A percentile compares a stretch with the other conserved stretches of the same genome.
phyloP scores from a whole-genome alignment of 1,140 invertebrate genomes.

The Ruditapes philippinarum region DNA sequence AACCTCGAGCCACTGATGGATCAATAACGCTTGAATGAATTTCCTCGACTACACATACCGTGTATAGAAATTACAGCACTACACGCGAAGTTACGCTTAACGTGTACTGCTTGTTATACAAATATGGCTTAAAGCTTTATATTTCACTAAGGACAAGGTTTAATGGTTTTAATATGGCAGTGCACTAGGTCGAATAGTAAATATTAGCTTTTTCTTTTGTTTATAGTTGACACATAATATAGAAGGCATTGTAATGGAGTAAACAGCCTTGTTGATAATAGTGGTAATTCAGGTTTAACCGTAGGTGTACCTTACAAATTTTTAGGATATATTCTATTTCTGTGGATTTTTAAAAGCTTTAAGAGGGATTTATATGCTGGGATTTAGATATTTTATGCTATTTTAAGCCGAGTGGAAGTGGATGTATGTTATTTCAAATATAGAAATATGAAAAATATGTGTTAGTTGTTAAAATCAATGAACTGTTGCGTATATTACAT shows the following conservation, averaged over 20 bases:
- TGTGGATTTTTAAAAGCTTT: not conserved
- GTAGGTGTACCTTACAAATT: too few species aligned
- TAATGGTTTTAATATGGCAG: constrained; percentile 1
- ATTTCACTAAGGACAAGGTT: constrained; percentile 2
- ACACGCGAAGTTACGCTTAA: constrained; percentile 39
- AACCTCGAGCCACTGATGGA: constrained; percentile 15
- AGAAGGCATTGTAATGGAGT: not conserved
- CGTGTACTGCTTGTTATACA: not conserved
- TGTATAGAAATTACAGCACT: constrained; percentile 39
- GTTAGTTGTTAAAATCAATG: not conserved
- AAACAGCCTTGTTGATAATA: too few species aligned
- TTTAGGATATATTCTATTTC: too few species aligned
- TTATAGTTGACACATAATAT: not conserved
- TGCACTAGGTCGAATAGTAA: not conserved
- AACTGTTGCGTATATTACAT: not conserved
- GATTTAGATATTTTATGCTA: not conserved
- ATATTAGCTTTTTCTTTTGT: constrained; percentile 41
- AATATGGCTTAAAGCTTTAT: constrained; percentile 13
- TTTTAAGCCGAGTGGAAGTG: too few species aligned
- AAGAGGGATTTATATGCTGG: not conserved
- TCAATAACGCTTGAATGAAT: constrained; percentile 60
- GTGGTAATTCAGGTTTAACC: too few species aligned
- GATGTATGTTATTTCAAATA: too few species aligned
- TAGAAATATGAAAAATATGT: too few species aligned
- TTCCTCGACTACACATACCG: constrained; percentile 31